Evolutionary conservation across 2,888 invertebrate genomes (phyloP).

Genomic region (Embidobia sp.): DNA sequence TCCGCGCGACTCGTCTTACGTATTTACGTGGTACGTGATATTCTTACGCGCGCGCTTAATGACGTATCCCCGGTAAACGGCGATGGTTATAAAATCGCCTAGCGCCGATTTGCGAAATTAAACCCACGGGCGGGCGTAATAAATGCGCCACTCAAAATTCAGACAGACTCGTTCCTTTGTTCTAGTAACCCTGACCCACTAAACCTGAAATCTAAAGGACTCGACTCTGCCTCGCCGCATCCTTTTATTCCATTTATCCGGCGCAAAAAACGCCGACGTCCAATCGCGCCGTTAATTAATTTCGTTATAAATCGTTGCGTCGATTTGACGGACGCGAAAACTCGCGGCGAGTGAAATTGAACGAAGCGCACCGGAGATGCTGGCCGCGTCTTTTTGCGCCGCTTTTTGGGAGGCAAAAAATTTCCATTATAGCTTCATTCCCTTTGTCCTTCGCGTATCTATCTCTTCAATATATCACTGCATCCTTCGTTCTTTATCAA

Average conservation of each 20-base stretch:
- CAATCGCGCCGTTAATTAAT: too few species aligned
- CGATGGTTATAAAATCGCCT: conserved; percentile 21
- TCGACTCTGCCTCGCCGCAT: too few species aligned
- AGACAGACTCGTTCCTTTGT: conserved; percentile 27
- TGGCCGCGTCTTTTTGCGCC: too few species aligned
- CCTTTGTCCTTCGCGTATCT: conserved; percentile 13
- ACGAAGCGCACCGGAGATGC: too few species aligned
- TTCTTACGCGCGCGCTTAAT: conserved; percentile 40
- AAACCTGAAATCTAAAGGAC: conserved; percentile 22
- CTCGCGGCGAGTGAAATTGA: too few species aligned
- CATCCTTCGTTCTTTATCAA: conserved; percentile 43
- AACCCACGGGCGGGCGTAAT: conserved; percentile 5
- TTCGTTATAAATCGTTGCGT: too few species aligned
- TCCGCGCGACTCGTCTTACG: conserved; percentile 61
- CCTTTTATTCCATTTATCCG: too few species aligned
- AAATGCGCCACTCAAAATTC: conserved; percentile 23
- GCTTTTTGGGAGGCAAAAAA: not conserved
- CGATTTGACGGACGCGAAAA: too few species aligned
- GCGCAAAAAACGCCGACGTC: too few species aligned
- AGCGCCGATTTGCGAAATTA: conserved; percentile 33
- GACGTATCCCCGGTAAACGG: conserved; percentile 26
- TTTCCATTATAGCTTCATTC: not conserved
- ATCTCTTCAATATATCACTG: conserved; percentile 35
- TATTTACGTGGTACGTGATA: conserved; percentile 55
- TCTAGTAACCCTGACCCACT: conserved; percentile 35